Evolutionary conservation across 1,140 invertebrate genomes (phyloP), one percentile per base, ranked within the genome.

Genomic region (Battus philenor): DNA sequence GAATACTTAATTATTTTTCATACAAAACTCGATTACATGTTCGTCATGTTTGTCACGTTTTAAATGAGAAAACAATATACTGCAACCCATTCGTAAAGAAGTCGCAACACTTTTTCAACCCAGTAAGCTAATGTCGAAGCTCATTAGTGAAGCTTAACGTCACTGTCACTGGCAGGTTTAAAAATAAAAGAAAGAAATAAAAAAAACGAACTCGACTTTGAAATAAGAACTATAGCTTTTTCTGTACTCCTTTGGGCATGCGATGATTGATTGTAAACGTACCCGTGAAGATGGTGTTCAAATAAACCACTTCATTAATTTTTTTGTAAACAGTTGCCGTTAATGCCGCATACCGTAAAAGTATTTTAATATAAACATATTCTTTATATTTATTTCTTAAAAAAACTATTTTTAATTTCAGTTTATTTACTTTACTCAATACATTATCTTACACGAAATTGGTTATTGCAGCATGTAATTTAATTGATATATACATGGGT

Each of bases 101-200:
- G 60, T 61, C 61, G 44, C 44, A 53, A 20, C 41, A 50, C 51
- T 68, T 70, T 71, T 70, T 65, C 59, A 54, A 64, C 49, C 48
- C 55, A 61, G 53, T 66, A 39, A 72, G 61, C 77, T 84, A 84
- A 84, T 84, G 80, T 78, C 74, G 57, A 72, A 81, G 72, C 72
- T 84, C 77, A 84, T 84, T 84, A 84, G 74, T 52, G 68, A 51
- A 68, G 72, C 76, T 70, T 68, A 73, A 55, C 70, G 74, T 84
- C 80, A 81, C 72, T 84, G 80, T 78, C 80, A 84, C 59, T 72
- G 77, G 51, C 75, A 76, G 61, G 61, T 73, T 70, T 71, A 72
- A 77, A 80, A 83, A 77, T 73, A 78, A 78, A 74, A 69, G 9
- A 18, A 34, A 22, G n/a, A 16, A 34, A 39, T 49, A 48, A 22